phyloP scores from a whole-genome alignment of 2,113 vertebrate species.

The Melanerpes formicivorus region DNA sequence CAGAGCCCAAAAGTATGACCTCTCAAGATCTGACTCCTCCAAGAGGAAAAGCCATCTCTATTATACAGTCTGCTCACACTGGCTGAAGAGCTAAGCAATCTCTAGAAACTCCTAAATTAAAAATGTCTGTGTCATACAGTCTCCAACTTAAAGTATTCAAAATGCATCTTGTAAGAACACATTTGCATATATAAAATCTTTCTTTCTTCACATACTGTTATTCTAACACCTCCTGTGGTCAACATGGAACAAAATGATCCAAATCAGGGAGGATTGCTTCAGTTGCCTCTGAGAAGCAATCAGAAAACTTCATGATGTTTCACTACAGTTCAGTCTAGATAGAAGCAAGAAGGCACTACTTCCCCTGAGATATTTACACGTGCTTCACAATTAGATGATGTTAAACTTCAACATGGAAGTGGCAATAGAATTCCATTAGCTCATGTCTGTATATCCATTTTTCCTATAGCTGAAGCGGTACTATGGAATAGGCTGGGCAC shows the following conservation, averaged over 20 bases:
- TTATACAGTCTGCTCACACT: not conserved
- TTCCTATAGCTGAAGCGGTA: not conserved
- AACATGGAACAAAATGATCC: not conserved
- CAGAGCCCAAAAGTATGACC: not conserved
- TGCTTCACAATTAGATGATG: not conserved
- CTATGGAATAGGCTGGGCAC: not conserved
- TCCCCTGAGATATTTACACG: not conserved
- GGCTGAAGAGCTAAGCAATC: not conserved
- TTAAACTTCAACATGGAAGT: not conserved
- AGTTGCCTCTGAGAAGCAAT: not conserved
- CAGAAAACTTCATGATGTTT: not conserved
- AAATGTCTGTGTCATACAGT: not conserved
- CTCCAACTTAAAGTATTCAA: not conserved
- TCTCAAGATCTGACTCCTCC: not conserved
- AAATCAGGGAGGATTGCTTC: not conserved
- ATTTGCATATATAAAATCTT: not conserved
- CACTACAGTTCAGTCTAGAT: not conserved
- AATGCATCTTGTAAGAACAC: not conserved
- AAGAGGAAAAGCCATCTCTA: not conserved
- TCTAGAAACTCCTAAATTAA: not conserved
- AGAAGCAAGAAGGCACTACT: not conserved
- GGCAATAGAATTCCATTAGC: not conserved
- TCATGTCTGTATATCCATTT: not conserved
- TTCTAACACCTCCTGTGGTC: not conserved
- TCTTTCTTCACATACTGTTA: not conserved